Conservation (phyloP, 2,888 invertebrate genomes). For the Anthophora plumipes region DNA sequence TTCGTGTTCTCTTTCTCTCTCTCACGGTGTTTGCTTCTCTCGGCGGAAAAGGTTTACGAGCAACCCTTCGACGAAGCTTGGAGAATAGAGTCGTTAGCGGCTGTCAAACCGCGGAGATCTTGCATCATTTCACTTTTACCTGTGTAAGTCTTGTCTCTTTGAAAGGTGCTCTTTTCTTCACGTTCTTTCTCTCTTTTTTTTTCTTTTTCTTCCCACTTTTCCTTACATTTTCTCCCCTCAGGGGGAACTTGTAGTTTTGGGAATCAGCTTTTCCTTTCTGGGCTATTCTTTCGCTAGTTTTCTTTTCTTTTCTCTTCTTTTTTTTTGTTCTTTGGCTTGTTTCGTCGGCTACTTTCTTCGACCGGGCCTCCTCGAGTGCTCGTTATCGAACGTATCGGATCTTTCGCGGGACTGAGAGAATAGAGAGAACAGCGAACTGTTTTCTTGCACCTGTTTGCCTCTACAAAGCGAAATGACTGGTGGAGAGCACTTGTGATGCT, state of each 20-base stretch:
- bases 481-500: not conserved
- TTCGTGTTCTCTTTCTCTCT: too few relatives aligned
- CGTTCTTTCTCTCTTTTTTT: conserved; percentile 22
- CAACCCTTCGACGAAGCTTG: conserved; percentile 73
- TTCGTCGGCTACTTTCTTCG: conserved; percentile 46
- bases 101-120: conserved; percentile 66
- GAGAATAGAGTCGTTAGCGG: conserved; percentile 73
- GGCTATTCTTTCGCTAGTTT: not conserved
- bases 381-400: conserved; percentile 64
- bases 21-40: too few relatives aligned
- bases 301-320: not conserved
- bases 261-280: too few relatives aligned
- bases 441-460: conserved; percentile 50
- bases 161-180: conserved; percentile 30
- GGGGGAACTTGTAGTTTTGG: too few relatives aligned
- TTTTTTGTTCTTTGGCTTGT: conserved; percentile 38
- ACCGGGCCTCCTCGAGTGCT: conserved; percentile 11
- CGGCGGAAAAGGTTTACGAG: conserved; percentile 68
- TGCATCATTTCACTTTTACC: conserved; percentile 66
- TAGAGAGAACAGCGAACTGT: conserved; percentile 37
- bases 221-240: not conserved
- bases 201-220: conserved; percentile 12
- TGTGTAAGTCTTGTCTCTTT: conserved; percentile 44
- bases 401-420: conserved; percentile 38
- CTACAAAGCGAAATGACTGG: not conserved